A percentile compares a stretch with the other conserved stretches of the same genome.
Conservation (phyloP, 2,113 vertebrate species). For the Chaenogobius annularis region DNA sequence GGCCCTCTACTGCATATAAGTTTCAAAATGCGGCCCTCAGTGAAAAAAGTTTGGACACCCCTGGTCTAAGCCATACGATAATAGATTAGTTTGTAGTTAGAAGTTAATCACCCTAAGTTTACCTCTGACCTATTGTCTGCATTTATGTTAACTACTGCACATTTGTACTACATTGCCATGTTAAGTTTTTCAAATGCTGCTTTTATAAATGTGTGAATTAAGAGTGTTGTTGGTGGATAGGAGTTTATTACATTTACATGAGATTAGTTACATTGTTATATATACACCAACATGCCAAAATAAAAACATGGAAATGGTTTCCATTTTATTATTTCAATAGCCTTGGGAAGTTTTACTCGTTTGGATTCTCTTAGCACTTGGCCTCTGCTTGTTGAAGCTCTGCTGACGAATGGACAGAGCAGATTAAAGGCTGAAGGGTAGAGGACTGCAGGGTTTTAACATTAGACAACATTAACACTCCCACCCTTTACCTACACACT, state of each 20-base stretch:
- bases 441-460: constrained; percentile 9
- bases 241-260: constrained; percentile 11
- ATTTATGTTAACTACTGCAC: constrained; percentile 1
- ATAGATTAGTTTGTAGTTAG: constrained; percentile 7
- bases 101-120: constrained; percentile 11
- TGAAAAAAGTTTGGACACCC: no score
- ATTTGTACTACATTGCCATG: constrained; percentile 13
- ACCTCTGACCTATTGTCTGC: constrained; percentile 5
- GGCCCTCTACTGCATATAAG: no score
- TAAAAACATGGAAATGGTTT: not conserved
- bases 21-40: no score
- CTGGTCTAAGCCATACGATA: constrained; percentile 23
- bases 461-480: constrained; percentile 38
- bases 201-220: constrained; percentile 23
- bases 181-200: constrained; percentile 21
- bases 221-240: not conserved
- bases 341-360: not conserved
- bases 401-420: constrained; percentile 30
- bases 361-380: not conserved
- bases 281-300: constrained; percentile 5
- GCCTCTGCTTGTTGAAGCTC: constrained; percentile 22
- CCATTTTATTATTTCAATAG: not conserved
- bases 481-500: constrained; percentile 34
- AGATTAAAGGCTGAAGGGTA: constrained; percentile 59
- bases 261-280: constrained; percentile 9